Base-by-base conservation (phyloP, 1,140 invertebrate genomes). In the Camponotus vicinus region DNA sequence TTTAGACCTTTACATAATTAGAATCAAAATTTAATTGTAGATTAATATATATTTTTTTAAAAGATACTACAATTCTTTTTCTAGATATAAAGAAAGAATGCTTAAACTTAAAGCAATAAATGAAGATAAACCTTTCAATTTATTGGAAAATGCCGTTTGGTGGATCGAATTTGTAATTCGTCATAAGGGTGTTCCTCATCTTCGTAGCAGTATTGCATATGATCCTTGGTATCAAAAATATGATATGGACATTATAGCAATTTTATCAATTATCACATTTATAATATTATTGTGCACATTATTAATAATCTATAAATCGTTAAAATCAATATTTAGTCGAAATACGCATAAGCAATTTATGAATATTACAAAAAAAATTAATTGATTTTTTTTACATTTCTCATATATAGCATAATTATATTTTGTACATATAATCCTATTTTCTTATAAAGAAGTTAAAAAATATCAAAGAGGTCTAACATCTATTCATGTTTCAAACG, bases 131-230 rank as follows among this genome's bases (percentile, higher is more conserved):
- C 95, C 94, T 0, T 91, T 93, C 66, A 85, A 93, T 77, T 86
- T 91, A 4, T 79, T 96, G 52, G 90, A 96, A 1, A 92, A 93
- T 61, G 93, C 95, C 0, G 92, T 95, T 34, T 96, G 94, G 93
- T 96, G 96, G 96, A 95, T 94, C 9, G 96, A 96, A 87, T 96
- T 96, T 90, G 95, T 96, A 13, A 92, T 96, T 42, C 90, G 96
- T 42, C 93, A 96, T 83, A 95, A 95, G 57, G 96, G 96, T 15
- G 94, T 94, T 2, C 85, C 91, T 55, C 95, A 96, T 92, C 89
- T 96, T 45, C 90, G 91, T 71, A 94, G 90, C 69, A 91, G 87
- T 55, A 90, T 93, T n/a, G 88, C 86, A 32, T 85, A 94, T 79
- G 91, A 95, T 37, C 90, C 93, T 45, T 95, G 94, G 94, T 95